Base-by-base conservation (phyloP, 1,140 invertebrate species). In the Pemphigus obesinymphae region DNA sequence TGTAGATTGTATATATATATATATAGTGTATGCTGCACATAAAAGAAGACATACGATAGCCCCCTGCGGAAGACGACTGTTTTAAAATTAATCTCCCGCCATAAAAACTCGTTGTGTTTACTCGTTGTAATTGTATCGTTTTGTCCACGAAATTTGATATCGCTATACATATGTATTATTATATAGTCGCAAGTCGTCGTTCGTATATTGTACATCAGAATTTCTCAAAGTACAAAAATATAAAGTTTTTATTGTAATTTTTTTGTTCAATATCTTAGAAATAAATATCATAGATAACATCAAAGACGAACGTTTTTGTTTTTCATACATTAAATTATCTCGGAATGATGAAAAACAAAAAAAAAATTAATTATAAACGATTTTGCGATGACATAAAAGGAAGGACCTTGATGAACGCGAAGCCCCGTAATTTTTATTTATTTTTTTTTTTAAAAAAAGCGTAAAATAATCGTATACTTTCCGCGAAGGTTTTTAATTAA, bases 81-180 rank as follows among this genome's bases (percentile, higher is more conserved):
- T 23, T 45, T 23, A 8, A 70, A 70, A 70, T 70, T 70, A 70
- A 70, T 70, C n/a, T 10, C 3, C 23, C n/a, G 11, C 23, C 37
- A 70, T 70, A 70, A 45, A 70, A 70, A 70, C 37, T 45, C 13
- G 68, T 70, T 45, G n/a, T 70, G n/a, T 45, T 70, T 70, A 26
- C 66, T 43, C 15, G 68, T n/a, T 70, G 37, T 70, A 45, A 45
- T 70, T 43, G 68, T 70, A 70, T 34, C 37, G 40, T 70, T 45
- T 45, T 45, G 40, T 20, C 23, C 13, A 45, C 45, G 37, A 45
- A 45, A 70, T 70, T 45, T 26, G 68, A 70, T 70, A 70, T 70
- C 23, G 40, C 40, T 29, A 20, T 45, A n/a, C n/a, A n/a, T n/a
- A n/a, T n/a, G n/a, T n/a, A n/a, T n/a, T n/a, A n/a, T n/a, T n/a